A percentile compares a stretch with the other conserved stretches of the same genome.
Evolutionary conservation across 2,113 vertebrate genomes (phyloP).

Genomic region (Zosterops lateralis): DNA sequence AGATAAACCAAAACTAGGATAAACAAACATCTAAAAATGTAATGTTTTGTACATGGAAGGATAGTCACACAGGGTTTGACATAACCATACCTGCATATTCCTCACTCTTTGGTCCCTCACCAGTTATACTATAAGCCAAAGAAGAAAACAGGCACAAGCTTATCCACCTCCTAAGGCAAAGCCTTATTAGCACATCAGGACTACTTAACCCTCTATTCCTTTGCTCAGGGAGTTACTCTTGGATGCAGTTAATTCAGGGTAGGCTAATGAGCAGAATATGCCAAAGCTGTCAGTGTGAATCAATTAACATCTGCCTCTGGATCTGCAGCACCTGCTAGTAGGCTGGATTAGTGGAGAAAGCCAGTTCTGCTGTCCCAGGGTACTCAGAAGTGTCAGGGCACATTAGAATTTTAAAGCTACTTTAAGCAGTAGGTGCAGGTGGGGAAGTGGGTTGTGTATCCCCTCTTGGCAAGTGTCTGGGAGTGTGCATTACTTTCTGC

Average conservation of each 20-base stretch:
- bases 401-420: conserved; percentile 4
- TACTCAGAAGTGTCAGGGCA: not conserved
- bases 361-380: not conserved
- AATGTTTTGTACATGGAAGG: accelerated
- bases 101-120: not conserved
- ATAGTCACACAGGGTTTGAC: not conserved
- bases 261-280: conserved; percentile 14
- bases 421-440: not conserved
- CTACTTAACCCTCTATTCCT: not conserved
- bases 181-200: not conserved
- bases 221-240: not conserved
- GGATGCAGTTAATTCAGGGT: not conserved
- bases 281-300: not conserved
- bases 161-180: not conserved
- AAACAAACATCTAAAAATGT: not conserved
- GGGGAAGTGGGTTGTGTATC: not conserved
- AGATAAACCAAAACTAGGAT: not conserved
- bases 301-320: conserved; percentile 52
- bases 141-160: not conserved
- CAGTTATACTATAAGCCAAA: not conserved
- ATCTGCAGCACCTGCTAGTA: conserved; percentile 39
- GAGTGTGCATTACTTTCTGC: not conserved
- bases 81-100: not conserved
- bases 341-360: not conserved
- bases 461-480: not conserved